These are phyloP conservation scores for Idaea biselata DNA, from an alignment of 2,888 invertebrate genomes.

Conservation along the genomic window DNA sequence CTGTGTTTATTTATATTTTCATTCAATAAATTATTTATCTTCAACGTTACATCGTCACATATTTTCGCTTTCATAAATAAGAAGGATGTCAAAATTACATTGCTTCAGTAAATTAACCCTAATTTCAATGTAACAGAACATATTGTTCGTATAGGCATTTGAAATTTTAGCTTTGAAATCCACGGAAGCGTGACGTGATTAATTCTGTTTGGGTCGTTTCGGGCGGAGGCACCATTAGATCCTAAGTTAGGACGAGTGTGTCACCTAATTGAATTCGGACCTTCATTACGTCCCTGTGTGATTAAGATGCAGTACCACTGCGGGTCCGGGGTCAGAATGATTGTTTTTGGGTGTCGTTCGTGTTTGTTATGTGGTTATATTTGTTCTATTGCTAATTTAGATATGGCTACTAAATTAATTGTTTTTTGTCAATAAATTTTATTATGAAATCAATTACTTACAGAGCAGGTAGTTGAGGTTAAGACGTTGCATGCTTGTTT, in stretches of 20 bases:
- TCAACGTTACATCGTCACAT: too few relatives aligned
- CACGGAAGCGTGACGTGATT: constrained; percentile 30
- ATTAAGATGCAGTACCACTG: constrained; percentile 20
- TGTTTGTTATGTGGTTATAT: constrained; percentile 12
- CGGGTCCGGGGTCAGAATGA: constrained; percentile 5
- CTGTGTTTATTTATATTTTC: too few relatives aligned
- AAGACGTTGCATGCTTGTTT: too few relatives aligned
- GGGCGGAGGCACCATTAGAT: constrained; percentile 19
- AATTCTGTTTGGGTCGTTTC: constrained; percentile 28
- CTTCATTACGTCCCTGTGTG: constrained; percentile 22
- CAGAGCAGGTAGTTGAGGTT: too few relatives aligned
- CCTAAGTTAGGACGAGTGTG: constrained; percentile 24
- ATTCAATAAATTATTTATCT: too few relatives aligned
- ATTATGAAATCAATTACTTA: too few relatives aligned
- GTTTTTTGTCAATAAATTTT: neutral
- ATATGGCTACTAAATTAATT: neutral
- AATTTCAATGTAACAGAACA: constrained; percentile 21
- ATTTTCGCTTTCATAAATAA: too few relatives aligned
- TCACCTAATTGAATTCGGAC: constrained; percentile 33
- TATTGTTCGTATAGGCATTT: constrained; percentile 27
- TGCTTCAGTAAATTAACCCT: constrained; percentile 13
- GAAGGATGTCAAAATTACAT: neutral
- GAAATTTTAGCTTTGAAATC: constrained; percentile 27
- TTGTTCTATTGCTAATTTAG: neutral
- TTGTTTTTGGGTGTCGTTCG: constrained; percentile 16